Evolutionary conservation across 1,140 invertebrate species (phyloP).

Genomic region (Papilio polytes): DNA sequence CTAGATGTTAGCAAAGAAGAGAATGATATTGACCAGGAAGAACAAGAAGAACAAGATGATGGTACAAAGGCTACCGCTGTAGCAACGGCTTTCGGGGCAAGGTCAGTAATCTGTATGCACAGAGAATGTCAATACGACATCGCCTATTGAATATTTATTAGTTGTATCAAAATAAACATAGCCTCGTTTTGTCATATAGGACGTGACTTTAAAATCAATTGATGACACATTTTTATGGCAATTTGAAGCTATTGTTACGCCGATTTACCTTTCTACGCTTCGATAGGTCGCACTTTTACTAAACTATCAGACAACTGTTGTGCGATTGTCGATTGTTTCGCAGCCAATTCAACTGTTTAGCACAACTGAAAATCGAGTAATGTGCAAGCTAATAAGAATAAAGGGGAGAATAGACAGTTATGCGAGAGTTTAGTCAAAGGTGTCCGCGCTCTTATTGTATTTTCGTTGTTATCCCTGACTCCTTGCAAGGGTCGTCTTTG

Average conservation of each 20-base stretch:
- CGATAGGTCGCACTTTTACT: neutral
- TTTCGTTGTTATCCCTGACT: too few species aligned
- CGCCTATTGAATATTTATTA: slow-evolving; percentile 46
- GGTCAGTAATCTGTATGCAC: slow-evolving; percentile 66
- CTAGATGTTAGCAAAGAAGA: slow-evolving; percentile 71
- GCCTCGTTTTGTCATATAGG: slow-evolving; percentile 31
- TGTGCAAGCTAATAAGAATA: too few species aligned
- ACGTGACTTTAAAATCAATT: slow-evolving; percentile 30
- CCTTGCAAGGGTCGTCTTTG: too few species aligned
- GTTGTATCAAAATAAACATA: slow-evolving; percentile 27
- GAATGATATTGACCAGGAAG: slow-evolving; percentile 65
- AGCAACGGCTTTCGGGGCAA: slow-evolving; percentile 74
- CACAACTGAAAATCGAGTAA: too few species aligned
- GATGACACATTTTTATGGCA: slow-evolving; percentile 18
- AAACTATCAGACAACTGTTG: too few species aligned
- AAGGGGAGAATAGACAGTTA: too few species aligned
- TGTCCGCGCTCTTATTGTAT: too few species aligned
- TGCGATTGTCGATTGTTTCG: too few species aligned
- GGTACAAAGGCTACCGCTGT: slow-evolving; percentile 64
- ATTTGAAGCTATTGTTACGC: slow-evolving; percentile 14
- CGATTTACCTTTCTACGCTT: neutral
- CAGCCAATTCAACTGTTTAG: too few species aligned
- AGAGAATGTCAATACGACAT: slow-evolving; percentile 49
- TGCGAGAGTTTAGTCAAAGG: too few species aligned
- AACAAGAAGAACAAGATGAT: slow-evolving; percentile 56